Evolutionary conservation across 2,113 vertebrate genomes (phyloP).

Genomic region (Stegostoma tigrinum): DNA sequence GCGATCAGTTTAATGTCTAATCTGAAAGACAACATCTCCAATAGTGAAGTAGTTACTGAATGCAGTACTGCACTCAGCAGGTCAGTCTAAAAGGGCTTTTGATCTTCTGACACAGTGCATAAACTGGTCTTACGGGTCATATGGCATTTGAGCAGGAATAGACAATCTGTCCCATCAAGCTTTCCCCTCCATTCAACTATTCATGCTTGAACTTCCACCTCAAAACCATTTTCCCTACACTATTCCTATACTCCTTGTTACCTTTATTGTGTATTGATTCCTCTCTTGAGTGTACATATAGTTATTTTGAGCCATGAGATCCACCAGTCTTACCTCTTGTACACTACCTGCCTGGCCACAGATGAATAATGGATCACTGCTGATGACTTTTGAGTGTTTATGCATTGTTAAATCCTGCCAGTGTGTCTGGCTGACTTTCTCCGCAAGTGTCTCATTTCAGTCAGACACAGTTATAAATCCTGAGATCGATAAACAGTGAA

Average conservation of each 20-base stretch:
- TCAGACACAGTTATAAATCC: background rate
- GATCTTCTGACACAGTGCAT: background rate
- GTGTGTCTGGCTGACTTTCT: too few relatives aligned
- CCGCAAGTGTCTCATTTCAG: background rate
- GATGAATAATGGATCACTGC: background rate
- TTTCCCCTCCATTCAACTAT: too few relatives aligned
- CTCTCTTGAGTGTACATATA: too few relatives aligned
- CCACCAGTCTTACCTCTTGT: background rate
- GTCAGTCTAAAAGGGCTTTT: background rate
- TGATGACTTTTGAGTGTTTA: background rate
- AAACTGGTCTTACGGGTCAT: background rate
- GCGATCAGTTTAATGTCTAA: background rate
- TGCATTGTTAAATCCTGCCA: background rate
- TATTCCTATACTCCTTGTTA: too few relatives aligned
- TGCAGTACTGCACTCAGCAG: background rate
- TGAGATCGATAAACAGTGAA: constrained; percentile 14
- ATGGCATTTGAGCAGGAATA: too few relatives aligned
- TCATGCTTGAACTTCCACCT: too few relatives aligned
- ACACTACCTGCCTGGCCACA: background rate
- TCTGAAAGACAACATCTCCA: background rate
- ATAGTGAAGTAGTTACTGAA: background rate
- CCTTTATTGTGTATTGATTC: too few relatives aligned
- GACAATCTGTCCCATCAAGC: too few relatives aligned
- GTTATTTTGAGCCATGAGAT: background rate
- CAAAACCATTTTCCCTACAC: too few relatives aligned